Evolutionary conservation across 2,888 invertebrate species (phyloP).

Genomic region (Germaria angustata): DNA sequence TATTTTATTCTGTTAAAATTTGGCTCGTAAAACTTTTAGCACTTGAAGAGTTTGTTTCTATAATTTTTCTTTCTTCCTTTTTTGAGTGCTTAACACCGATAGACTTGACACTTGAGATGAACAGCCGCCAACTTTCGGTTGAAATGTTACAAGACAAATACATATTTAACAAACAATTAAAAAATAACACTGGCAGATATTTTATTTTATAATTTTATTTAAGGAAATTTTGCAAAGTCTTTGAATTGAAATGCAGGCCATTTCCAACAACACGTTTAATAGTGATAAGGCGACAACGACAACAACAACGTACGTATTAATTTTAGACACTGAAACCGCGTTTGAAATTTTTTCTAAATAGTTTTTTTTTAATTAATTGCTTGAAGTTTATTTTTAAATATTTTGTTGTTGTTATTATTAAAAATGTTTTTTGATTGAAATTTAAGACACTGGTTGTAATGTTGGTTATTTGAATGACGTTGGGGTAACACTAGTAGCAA

Average conservation of each 20-base stretch:
- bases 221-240: constrained; percentile 16
- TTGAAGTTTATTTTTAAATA: not conserved
- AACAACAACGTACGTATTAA: not conserved
- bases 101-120: constrained; percentile 52
- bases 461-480: constrained; percentile 37
- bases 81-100: constrained; percentile 24
- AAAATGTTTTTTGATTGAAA: constrained; percentile 17
- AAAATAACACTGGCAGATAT: constrained; percentile 8
- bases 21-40: constrained; percentile 25
- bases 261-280: not conserved
- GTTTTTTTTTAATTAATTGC: constrained; percentile 2
- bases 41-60: constrained; percentile 24
- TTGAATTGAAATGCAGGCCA: constrained; percentile 21
- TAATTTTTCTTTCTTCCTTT: not conserved
- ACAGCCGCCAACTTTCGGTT: constrained; percentile 27
- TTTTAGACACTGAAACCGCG: constrained; percentile 32
- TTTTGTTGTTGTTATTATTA: not conserved
- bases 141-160: constrained; percentile 49
- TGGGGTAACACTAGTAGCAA: constrained; percentile 57
- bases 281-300: constrained; percentile 6
- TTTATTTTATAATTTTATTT: not conserved
- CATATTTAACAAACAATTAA: constrained; percentile 53
- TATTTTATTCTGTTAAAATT: constrained; percentile 14
- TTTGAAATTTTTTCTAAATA: constrained; percentile 7
- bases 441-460: constrained; percentile 23